These are phyloP conservation scores for Piaya cayana DNA, from an alignment of 2,113 vertebrate species.

Conservation along the genomic window DNA sequence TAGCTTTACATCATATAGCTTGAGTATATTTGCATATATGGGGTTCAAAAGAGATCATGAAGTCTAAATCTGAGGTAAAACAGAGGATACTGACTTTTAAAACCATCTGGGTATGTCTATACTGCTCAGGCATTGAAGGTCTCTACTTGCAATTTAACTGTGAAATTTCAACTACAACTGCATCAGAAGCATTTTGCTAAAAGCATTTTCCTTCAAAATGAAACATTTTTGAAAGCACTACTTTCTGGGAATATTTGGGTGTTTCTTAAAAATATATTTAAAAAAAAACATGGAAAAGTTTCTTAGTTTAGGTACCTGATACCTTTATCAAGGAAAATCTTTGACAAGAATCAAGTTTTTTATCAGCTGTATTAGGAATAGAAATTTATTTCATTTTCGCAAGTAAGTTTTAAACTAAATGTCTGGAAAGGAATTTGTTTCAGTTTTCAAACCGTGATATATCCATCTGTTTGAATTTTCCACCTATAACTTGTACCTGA, in stretches of 20 bases:
- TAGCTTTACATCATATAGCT: neutral
- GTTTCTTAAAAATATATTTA: neutral
- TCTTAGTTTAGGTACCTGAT: neutral
- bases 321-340: neutral
- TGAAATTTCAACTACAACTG: neutral
- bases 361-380: neutral
- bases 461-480: neutral
- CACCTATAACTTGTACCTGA: neutral
- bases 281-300: fast-evolving
- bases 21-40: neutral
- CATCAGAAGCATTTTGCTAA: neutral
- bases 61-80: neutral
- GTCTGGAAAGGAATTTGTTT: neutral
- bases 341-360: neutral
- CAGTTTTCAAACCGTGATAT: neutral
- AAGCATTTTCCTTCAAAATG: neutral
- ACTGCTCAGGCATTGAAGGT: neutral
- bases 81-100: neutral
- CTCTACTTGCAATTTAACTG: neutral
- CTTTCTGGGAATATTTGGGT: neutral
- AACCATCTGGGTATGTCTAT: neutral
- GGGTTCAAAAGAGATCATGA: neutral
- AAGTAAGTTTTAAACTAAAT: neutral
- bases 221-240: neutral
- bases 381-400: neutral